Evolutionary conservation across 2,797 vertebrate genomes (phyloP).

Genomic region (Hylomyscus alleni): DNA sequence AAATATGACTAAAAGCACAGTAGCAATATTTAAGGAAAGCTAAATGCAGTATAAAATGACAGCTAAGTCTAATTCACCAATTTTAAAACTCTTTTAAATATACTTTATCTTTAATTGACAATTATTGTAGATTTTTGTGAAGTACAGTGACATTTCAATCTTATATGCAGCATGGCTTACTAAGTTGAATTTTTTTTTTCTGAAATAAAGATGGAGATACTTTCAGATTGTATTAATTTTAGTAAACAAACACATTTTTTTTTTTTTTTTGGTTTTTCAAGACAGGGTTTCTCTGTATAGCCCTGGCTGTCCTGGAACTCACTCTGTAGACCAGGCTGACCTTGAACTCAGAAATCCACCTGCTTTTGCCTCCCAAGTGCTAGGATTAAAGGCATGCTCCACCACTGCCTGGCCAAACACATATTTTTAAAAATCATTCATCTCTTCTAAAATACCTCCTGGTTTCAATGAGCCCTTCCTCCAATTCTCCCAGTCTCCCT

Average conservation of each 20-base stretch:
- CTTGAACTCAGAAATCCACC: too few relatives aligned
- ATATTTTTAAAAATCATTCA: slow-evolving; percentile 52
- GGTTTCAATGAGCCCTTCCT: background rate
- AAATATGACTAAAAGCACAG: background rate
- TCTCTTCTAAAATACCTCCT: background rate
- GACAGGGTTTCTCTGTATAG: too few relatives aligned
- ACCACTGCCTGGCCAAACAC: background rate
- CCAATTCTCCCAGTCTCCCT: too few relatives aligned
- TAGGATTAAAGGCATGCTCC: too few relatives aligned
- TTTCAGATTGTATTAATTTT: background rate
- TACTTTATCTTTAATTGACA: background rate
- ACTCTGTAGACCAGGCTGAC: too few relatives aligned
- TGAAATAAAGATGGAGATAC: background rate
- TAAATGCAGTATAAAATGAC: background rate
- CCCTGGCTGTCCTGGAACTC: too few relatives aligned
- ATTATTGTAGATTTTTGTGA: background rate
- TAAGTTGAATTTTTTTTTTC: background rate
- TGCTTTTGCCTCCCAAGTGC: too few relatives aligned
- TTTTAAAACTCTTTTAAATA: background rate
- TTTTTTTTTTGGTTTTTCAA: too few relatives aligned
- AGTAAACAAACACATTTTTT: slow-evolving; percentile 12
- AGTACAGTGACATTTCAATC: background rate
- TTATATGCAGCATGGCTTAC: background rate
- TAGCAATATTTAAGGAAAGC: background rate
- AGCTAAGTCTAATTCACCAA: background rate